Evolutionary conservation across 2,888 invertebrate species (phyloP).

Genomic region (Blastobasis adustella): DNA sequence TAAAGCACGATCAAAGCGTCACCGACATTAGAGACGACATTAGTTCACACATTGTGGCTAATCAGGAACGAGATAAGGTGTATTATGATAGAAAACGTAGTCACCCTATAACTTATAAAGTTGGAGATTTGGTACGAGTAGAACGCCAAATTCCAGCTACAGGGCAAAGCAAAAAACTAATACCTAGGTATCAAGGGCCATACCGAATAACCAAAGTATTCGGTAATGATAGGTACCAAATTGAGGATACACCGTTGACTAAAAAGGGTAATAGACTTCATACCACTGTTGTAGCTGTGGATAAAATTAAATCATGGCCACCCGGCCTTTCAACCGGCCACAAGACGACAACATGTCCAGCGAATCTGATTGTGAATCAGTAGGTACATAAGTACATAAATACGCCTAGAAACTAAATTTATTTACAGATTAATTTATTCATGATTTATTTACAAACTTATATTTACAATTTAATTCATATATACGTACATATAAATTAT

Average conservation of each 20-base stretch:
- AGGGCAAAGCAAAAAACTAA: slow-evolving; percentile 1
- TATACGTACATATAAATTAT: no score
- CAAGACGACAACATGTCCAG: no score
- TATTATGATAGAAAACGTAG: background rate
- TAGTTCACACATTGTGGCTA: background rate
- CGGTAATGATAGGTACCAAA: background rate
- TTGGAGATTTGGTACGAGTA: background rate
- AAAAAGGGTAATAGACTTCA: background rate
- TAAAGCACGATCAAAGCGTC: background rate
- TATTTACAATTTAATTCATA: no score
- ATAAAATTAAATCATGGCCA: background rate
- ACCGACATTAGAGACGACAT: background rate
- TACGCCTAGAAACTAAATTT: no score
- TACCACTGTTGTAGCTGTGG: slow-evolving; percentile 1
- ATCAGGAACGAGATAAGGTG: background rate
- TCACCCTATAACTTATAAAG: background rate
- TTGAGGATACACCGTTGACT: no score
- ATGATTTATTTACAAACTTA: no score
- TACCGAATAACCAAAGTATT: background rate
- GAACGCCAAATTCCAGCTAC: background rate
- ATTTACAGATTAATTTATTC: no score
- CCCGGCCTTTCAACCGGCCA: no score
- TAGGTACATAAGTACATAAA: no score
- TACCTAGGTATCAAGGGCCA: slow-evolving; percentile 6
- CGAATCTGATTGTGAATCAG: no score